These are phyloP conservation scores for Tachycineta bicolor DNA, from an alignment of 2,113 vertebrate species.

Conservation along the genomic window DNA sequence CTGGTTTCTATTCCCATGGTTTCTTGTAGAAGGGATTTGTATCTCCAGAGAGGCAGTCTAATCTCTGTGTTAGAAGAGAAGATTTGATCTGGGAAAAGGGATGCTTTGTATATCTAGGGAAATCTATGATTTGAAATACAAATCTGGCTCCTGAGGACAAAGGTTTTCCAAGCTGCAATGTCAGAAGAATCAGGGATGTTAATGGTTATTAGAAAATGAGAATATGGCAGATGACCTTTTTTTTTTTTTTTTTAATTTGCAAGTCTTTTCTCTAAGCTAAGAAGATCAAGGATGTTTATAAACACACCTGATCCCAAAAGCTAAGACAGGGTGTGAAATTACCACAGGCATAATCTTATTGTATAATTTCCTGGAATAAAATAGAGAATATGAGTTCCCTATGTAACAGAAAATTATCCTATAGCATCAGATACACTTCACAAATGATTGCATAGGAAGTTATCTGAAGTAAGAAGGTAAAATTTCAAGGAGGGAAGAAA, in stretches of 20 bases:
- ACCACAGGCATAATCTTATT: rapidly evolving
- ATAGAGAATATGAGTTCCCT: background rate
- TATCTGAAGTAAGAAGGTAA: background rate
- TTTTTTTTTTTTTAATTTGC: background rate
- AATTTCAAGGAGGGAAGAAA: background rate
- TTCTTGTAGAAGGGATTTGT: background rate
- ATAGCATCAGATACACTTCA: background rate
- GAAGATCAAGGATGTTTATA: background rate
- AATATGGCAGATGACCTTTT: background rate
- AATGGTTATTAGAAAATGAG: background rate
- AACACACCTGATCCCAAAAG: background rate
- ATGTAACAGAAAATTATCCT: background rate
- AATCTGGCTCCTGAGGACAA: background rate
- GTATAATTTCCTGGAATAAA: background rate
- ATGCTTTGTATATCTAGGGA: background rate
- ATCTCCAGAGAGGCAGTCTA: background rate
- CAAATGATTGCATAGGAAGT: background rate
- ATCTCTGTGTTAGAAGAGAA: background rate
- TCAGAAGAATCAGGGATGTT: background rate
- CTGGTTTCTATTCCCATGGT: background rate
- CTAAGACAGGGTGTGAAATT: background rate
- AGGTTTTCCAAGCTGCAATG: background rate
- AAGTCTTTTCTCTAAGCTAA: background rate
- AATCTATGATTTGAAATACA: background rate
- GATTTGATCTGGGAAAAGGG: background rate